Conservation (phyloP, 2,888 invertebrate species). For the Acleris cristana region DNA sequence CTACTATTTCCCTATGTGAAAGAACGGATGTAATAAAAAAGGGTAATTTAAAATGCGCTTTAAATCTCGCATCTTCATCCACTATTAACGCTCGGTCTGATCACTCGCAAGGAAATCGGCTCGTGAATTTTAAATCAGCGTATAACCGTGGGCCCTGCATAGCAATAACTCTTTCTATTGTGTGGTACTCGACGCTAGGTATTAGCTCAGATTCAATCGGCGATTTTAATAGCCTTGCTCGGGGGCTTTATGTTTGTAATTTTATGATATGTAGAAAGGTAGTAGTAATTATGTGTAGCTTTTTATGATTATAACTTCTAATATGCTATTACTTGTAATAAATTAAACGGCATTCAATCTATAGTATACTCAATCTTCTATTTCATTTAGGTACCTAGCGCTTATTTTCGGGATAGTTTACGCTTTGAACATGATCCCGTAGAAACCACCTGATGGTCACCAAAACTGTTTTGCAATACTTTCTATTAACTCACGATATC, state of each 20-base stretch:
- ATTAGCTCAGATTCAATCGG: conserved; percentile 37
- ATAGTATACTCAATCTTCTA: background rate
- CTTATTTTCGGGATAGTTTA: too few relatives aligned
- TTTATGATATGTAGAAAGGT: conserved; percentile 6
- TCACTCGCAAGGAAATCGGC: conserved; percentile 11
- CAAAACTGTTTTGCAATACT: too few relatives aligned
- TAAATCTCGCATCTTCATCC: too few relatives aligned
- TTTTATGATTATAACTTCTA: background rate
- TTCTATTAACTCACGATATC: too few relatives aligned
- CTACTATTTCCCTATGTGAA: too few relatives aligned
- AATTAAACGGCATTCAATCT: conserved; percentile 5
- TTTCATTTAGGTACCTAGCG: too few relatives aligned
- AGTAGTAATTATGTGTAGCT: conserved; percentile 9
- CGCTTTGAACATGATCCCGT: too few relatives aligned
- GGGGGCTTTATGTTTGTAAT: conserved; percentile 8
- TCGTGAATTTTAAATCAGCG: conserved; percentile 29
- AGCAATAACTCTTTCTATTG: conserved; percentile 38
- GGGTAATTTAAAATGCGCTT: too few relatives aligned
- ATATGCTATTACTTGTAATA: conserved; percentile 3
- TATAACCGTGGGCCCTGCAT: conserved; percentile 29
- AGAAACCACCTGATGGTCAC: too few relatives aligned
- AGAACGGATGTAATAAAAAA: too few relatives aligned
- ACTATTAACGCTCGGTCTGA: too few relatives aligned
- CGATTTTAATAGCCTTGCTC: conserved; percentile 35
- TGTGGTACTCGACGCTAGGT: conserved; percentile 32